Evolutionary conservation across 2,888 invertebrate genomes (phyloP), one percentile per base, ranked within the genome.

Genomic region (Gisinianus flammeolus): DNA sequence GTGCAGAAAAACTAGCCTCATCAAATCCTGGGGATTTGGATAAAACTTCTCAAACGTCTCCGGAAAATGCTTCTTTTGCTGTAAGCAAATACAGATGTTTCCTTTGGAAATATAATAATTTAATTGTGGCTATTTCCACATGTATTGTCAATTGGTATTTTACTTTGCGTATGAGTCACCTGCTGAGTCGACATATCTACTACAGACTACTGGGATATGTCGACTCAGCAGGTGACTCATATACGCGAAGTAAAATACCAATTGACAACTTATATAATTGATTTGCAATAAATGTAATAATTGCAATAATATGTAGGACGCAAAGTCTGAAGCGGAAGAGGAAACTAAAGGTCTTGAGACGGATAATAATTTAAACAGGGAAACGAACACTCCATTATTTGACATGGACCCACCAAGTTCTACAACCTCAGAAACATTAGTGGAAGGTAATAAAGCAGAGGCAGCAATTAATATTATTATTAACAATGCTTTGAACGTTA

Each of bases 331-430:
- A 35, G 5, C 6, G 5, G 35, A 35, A 35, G 12, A 35, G 5
- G 12, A 35, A 35, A 12, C 6, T 12, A n/a, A n/a, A n/a, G 35
- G 35, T 35, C 35, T 35, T 35, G 35, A 67, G 12, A 79, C 78
- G 52, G 76, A 69, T 72, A 77, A 69, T 72, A 79, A 68, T 68
- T 35, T 78, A 16, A 67, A 76, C 35, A 64, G 80, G 8, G 64
- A 74, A 64, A 70, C 69, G 52, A 33, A 77, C 70, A n/a, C n/a
- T n/a, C 54, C 52, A 8, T 24, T 67, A n/a, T 58, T 35, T 22
- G 66, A 66, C 66, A 30, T 26, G 30, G 35, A 62, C 26, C 35
- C n/a, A 26, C 54, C 33, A 4, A 33, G 16, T 68, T 22, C 70
- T 6, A 22, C 44, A 35, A 19, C 70, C n/a, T 24, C 73, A 22